Percentiles rank a stretch among this genome's conserved stretches.
phyloP scores from a whole-genome alignment of 2,888 invertebrate species.

The Pseudococcus viburni region DNA sequence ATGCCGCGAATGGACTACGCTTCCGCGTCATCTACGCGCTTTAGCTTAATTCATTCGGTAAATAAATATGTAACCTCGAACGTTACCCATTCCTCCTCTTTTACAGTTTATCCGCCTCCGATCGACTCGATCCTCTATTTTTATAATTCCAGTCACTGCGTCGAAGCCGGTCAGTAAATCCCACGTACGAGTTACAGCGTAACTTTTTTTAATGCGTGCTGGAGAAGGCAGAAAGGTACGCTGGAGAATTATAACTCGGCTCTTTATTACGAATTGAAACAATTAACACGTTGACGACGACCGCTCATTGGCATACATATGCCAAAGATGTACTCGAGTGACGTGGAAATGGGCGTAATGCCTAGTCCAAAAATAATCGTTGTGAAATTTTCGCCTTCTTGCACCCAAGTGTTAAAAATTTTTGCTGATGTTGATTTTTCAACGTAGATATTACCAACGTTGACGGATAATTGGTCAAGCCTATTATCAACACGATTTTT shows the following conservation, averaged over 20 bases:
- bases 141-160: conserved; percentile 10
- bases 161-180: conserved; percentile 7
- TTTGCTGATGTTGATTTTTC: not conserved
- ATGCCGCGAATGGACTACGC: conserved; percentile 30
- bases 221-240: too few relatives aligned
- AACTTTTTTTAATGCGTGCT: not conserved
- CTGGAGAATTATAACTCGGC: not conserved
- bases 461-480: not conserved
- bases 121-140: conserved; percentile 32
- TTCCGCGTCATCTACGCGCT: conserved; percentile 33
- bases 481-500: not conserved
- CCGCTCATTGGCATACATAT: conserved; percentile 11
- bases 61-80: conserved; percentile 49
- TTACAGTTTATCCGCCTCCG: conserved; percentile 34
- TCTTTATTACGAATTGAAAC: not conserved
- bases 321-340: not conserved
- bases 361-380: conserved; percentile 7
- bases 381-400: not conserved
- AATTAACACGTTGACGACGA: conserved; percentile 39
- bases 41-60: conserved; percentile 40
- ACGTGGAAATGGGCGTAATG: conserved; percentile 13
- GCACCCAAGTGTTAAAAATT: not conserved
- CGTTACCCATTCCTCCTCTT: conserved; percentile 47
- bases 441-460: not conserved
- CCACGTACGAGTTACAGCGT: not conserved